Evolutionary conservation across 1,140 invertebrate genomes (phyloP).

Genomic region (Fopius arisanus): DNA sequence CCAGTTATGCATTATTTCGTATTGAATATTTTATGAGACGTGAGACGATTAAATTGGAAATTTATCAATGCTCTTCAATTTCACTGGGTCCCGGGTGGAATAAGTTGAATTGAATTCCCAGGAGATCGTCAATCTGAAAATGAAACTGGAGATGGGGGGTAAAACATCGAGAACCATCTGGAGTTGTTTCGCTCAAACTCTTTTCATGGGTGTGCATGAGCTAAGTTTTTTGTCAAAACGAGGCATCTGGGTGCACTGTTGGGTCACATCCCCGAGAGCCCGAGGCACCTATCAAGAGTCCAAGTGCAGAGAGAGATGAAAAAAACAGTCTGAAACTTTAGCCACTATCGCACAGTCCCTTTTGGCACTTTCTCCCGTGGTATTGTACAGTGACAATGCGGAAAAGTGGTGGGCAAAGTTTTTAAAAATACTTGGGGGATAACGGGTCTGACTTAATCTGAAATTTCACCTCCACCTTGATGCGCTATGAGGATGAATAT

Average conservation of each 20-base stretch:
- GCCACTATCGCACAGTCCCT: background rate
- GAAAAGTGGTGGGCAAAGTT: background rate
- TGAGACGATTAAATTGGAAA: no score
- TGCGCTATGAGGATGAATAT: background rate
- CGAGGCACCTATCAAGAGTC: conserved; percentile 21
- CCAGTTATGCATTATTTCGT: background rate
- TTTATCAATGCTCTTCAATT: no score
- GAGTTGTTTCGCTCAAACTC: conserved; percentile 20
- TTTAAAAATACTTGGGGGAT: no score
- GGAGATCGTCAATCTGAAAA: background rate
- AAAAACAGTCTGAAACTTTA: background rate
- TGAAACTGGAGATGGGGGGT: background rate
- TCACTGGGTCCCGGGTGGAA: background rate
- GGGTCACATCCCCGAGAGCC: conserved; percentile 17
- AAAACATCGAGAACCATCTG: conserved; percentile 2
- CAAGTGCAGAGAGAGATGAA: background rate
- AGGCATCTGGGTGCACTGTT: conserved; percentile 25
- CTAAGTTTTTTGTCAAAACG: conserved; percentile 23
- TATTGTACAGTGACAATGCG: background rate
- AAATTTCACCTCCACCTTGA: background rate
- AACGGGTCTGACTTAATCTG: background rate
- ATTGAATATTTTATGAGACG: background rate
- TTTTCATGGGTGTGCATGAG: conserved; percentile 15
- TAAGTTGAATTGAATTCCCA: background rate
- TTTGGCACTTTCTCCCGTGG: background rate